These are phyloP conservation scores for Agrotis ipsilon DNA, from an alignment of 2,888 invertebrate genomes.

Conservation along the genomic window DNA sequence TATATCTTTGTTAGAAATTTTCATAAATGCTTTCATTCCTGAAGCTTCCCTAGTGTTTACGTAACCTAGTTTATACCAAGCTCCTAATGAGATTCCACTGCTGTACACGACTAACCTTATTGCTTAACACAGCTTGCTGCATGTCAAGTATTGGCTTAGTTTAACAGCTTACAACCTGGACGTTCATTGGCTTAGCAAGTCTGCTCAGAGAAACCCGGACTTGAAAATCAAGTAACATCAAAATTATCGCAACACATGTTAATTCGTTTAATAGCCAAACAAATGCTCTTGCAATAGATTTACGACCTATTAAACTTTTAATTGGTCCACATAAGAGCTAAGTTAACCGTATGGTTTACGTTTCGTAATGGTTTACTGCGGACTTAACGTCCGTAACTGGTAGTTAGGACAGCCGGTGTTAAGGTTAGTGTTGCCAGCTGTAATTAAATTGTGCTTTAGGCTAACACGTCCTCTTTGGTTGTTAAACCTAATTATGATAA, in stretches of 20 bases:
- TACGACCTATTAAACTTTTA: constrained; percentile 46
- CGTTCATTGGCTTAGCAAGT: constrained; percentile 16
- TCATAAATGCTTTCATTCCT: constrained; percentile 20
- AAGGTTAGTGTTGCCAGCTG: constrained; percentile 4
- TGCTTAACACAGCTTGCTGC: constrained; percentile 30
- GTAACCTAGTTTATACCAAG: constrained; percentile 29
- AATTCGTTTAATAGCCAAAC: constrained; percentile 21
- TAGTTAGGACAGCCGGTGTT: constrained; percentile 17
- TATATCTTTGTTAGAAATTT: constrained; percentile 18
- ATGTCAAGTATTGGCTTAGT: constrained; percentile 4
- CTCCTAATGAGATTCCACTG: constrained; percentile 3
- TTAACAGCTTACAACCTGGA: background rate
- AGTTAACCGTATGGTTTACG: constrained; percentile 37
- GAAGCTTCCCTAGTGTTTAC: constrained; percentile 27
- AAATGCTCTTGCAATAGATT: constrained; percentile 48
- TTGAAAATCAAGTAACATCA: constrained; percentile 6
- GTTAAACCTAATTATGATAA: constrained; percentile 24
- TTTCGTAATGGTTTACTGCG: constrained; percentile 41
- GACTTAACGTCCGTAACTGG: constrained; percentile 24
- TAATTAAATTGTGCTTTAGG: constrained; percentile 35
- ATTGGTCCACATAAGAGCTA: constrained; percentile 30
- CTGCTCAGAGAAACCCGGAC: background rate
- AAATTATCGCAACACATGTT: constrained; percentile 25
- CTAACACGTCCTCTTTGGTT: background rate
- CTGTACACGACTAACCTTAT: constrained; percentile 21